Base-by-base conservation (phyloP, 2,888 invertebrate species). In the Aspidapion aeneum region DNA sequence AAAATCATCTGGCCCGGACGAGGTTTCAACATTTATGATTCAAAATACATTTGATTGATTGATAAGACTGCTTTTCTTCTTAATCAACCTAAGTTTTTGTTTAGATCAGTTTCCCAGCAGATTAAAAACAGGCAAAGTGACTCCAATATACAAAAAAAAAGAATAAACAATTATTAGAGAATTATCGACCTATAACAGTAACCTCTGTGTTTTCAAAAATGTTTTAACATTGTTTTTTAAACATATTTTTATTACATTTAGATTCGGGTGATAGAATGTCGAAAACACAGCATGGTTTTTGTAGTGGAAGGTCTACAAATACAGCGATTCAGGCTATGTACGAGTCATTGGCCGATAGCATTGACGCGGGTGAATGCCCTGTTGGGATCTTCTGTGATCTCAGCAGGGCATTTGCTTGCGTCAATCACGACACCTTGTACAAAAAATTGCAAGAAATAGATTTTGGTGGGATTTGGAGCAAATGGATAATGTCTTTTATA, bases 281-380 rank as follows among this genome's bases (percentile, higher is more conserved):
- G 3, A 9, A 20, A 1, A 58, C 20, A 19, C 61, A 61, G 55
- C 58, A 64, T 49, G 56, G 61, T 16, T 64, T 64, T 52, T 55
- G 20, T 18, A 20, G 20, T 21, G 21, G 22, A 21, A 58, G 50
- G 58, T 64, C 64, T 20, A 64, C 64, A 1, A 58, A 21, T 50
- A 58, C 58, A 2, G 64, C 61, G 2, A 18, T 64, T 9, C 18
- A 57, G 20, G n/a, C 60, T 1, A 61, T 52, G 21, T 52, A 55
- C 35, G 58, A 57, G 12, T 16, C 18, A 21, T 18, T 64, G 9
- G 17, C 58, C 12, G 20, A 63, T 17, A 51, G 17, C 48, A 58
- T 64, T 55, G 64, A 64, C 12, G 21, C 51, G 5, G 61, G 62
- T 12, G 61, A 64, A 21, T 62, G 64, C 52, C 61, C 64, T 35